Percentiles rank a stretch among this genome's conserved stretches.
Conservation (phyloP, 2,113 vertebrate genomes). For the Eulacestoma nigropectus region DNA sequence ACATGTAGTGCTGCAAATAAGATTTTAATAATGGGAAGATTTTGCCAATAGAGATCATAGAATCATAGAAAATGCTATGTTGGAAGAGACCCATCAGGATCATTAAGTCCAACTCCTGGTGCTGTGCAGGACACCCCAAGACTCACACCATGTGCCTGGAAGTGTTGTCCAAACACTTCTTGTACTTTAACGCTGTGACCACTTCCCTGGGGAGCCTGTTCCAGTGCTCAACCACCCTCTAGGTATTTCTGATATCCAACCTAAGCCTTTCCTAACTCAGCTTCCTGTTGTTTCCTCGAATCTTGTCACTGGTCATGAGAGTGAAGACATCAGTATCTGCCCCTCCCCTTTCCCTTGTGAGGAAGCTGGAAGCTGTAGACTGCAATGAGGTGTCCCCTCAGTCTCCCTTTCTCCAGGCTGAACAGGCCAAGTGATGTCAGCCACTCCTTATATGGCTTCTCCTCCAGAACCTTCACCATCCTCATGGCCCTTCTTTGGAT, state of each 20-base stretch:
- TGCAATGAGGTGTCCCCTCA: not conserved
- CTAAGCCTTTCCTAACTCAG: not conserved
- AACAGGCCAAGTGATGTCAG: not conserved
- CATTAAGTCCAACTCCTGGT: not conserved
- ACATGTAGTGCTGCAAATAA: not conserved
- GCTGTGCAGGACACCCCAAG: not conserved
- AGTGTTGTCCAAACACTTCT: not conserved
- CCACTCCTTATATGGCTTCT: not conserved
- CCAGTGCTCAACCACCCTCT: not conserved
- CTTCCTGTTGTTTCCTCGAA: not conserved
- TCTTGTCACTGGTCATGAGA: not conserved
- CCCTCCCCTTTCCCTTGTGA: not conserved
- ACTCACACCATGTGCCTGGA: not conserved
- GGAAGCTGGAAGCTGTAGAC: not conserved
- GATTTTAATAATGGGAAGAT: not conserved
- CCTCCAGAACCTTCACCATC: not conserved
- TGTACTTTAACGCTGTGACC: not conserved
- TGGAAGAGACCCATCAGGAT: not conserved
- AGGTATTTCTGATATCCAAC: not conserved
- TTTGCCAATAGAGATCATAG: not conserved
- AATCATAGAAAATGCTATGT: not conserved
- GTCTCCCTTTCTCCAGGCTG: not conserved
- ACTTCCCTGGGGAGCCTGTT: not conserved
- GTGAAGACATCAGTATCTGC: not conserved
- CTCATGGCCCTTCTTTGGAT: not conserved